Evolutionary conservation across 2,888 invertebrate species (phyloP).

Genomic region (Eupithecia subfuscata): DNA sequence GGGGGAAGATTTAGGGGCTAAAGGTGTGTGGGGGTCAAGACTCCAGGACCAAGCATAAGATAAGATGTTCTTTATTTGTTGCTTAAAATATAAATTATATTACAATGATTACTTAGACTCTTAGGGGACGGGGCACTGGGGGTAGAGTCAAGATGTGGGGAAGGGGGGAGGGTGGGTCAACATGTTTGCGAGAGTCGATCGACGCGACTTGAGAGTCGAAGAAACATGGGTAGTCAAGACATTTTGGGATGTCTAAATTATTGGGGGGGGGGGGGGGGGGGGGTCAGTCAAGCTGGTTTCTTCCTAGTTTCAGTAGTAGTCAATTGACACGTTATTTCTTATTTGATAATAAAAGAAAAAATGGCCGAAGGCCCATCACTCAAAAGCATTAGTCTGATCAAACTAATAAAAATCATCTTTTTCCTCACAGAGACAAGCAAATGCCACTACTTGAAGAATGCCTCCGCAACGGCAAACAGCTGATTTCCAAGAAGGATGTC

Average conservation of each 20-base stretch:
- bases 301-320: no score
- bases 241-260: no score
- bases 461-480: constrained; percentile 90
- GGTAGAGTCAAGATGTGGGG: neutral
- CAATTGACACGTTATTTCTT: no score
- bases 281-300: no score
- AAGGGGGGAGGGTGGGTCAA: neutral
- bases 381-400: neutral
- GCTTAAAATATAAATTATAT: no score
- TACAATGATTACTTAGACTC: no score
- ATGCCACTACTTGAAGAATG: constrained; percentile 90
- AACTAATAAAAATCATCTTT: neutral
- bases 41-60: neutral
- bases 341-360: no score
- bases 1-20: neutral
- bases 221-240: no score
- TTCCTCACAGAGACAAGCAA: constrained; percentile 81
- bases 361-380: no score
- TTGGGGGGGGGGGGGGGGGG: no score
- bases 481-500: constrained; percentile 93
- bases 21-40: neutral
- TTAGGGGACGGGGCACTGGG: neutral
- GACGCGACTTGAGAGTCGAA: no score
- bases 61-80: no score
- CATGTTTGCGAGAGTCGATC: neutral